Evolutionary conservation across 1,140 invertebrate genomes (phyloP).

Genomic region (Heliothis subflexa): DNA sequence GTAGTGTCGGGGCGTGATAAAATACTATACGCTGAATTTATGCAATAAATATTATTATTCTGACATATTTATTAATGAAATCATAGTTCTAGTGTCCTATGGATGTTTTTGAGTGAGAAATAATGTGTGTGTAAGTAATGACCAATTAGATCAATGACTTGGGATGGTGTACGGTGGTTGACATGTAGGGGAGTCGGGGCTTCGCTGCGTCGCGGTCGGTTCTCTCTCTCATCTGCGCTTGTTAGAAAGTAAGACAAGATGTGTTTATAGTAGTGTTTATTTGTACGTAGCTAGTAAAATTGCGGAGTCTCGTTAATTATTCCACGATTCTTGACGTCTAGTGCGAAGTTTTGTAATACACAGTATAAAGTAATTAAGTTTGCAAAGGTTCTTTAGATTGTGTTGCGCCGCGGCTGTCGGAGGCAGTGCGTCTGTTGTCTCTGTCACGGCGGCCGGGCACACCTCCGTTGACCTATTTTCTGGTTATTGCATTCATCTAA

Average conservation of each 20-base stretch:
- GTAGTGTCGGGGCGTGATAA: conserved; percentile 66
- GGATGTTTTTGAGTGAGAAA: conserved; percentile 30
- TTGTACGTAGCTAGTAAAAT: conserved; percentile 47
- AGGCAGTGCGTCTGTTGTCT: conserved; percentile 75
- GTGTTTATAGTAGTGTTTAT: conserved; percentile 60
- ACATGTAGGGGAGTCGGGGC: conserved; percentile 63
- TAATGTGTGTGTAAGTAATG: conserved; percentile 60
- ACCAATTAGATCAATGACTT: conserved; percentile 77
- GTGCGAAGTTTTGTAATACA: conserved; percentile 40
- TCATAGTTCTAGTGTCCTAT: conserved; percentile 22
- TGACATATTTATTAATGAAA: conserved; percentile 42
- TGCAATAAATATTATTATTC: conserved; percentile 32
- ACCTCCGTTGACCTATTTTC: conserved; percentile 85
- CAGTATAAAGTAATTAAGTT: conserved; percentile 71
- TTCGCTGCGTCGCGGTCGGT: conserved; percentile 64
- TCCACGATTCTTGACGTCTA: conserved; percentile 39
- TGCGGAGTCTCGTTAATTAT: conserved; percentile 53
- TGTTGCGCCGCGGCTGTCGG: conserved; percentile 66
- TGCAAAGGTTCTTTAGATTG: conserved; percentile 72
- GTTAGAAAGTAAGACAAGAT: conserved; percentile 74
- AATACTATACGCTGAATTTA: conserved; percentile 45
- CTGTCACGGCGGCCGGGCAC: conserved; percentile 76
- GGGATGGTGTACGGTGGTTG: conserved; percentile 54
- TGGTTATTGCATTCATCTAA: conserved; percentile 83
- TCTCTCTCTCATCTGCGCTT: conserved; percentile 64